Base-by-base conservation (phyloP, 2,888 invertebrate species). In the Mongoloraphidia duomilia region DNA sequence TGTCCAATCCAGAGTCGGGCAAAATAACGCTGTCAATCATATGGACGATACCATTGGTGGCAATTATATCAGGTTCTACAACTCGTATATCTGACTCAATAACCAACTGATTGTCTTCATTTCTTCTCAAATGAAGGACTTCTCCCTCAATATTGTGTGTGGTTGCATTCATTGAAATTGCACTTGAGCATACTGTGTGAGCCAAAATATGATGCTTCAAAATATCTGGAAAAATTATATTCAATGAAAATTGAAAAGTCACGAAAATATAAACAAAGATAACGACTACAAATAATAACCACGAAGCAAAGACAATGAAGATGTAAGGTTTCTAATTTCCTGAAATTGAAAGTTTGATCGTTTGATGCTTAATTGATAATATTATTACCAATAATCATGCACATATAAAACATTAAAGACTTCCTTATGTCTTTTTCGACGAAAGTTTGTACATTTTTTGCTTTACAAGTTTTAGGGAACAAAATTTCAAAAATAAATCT, bases 41-140 rank as follows among this genome's bases (percentile, higher is more conserved):
- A 61, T 84, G 82, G 34, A 85, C 61, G 2, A 84, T 81, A n/a
- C 84, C 85, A 64, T 85, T 83, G 2, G 77, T 80, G 10, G 75
- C 82, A 65, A 84, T 74, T 34, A 77, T 66, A 60, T 84, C 84
- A 4, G 69, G 63, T 49, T 72, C 72, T 8, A 72, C 61, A 33
- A 82, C 70, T 60, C 75, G 74, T 1, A 76, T 75, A 44, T 72
- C 69, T 12, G 75, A 72, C 55, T 76, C 76, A 33, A 81, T 72
- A 38, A 75, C 65, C 37, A 80, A 60, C 50, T 76, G 71, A 50
- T 73, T 72, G 34, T 74, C 70, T 6, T 65, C 63, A 43, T 62
- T 72, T 53, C 72, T 69, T 59, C 67, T 71, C 55, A 73, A 63
- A 52, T 69, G 71, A 52, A 74, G 59, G 51, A 66, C 60, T 39